phyloP scores from a whole-genome alignment of 92 coral and sea anemone species.

The Phenganax stokvisi region DNA sequence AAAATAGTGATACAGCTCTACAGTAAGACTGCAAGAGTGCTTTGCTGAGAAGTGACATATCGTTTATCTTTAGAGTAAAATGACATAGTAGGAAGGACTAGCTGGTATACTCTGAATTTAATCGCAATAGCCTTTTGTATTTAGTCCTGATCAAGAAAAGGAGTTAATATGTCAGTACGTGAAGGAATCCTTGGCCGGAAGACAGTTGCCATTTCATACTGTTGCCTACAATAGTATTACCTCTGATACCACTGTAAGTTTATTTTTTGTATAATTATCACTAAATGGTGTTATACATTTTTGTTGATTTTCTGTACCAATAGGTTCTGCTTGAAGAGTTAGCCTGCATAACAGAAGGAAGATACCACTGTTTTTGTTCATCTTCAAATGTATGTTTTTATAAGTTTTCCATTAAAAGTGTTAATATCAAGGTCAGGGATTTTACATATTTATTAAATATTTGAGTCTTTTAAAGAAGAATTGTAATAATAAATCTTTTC shows the following conservation, averaged over 20 bases:
- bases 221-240: constrained; percentile 95
- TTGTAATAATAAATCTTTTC: too few species aligned
- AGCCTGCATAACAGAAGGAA: constrained; percentile 79
- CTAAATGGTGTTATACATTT: neutral
- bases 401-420: neutral
- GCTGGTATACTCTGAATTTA: neutral
- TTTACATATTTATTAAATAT: too few species aligned
- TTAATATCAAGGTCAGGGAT: neutral
- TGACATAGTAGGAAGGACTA: neutral
- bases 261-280: neutral
- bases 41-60: neutral
- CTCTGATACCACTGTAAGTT: constrained; percentile 83
- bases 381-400: constrained; percentile 76
- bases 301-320: neutral
- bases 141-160: constrained; percentile 92
- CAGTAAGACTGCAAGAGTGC: too few species aligned
- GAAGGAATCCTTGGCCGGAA: constrained; percentile 80
- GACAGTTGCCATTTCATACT: constrained; percentile 84
- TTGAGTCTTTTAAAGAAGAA: too few species aligned
- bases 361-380: constrained; percentile 92
- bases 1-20: too few species aligned
- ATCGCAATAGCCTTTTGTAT: neutral
- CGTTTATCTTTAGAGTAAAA: neutral
- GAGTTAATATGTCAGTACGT: constrained; percentile 76
- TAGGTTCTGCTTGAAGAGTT: constrained; percentile 88